A percentile compares a stretch with the other conserved stretches of the same genome.
phyloP scores from a whole-genome alignment of 2,888 invertebrate genomes.

The Lordiphosa fenestrarum region DNA sequence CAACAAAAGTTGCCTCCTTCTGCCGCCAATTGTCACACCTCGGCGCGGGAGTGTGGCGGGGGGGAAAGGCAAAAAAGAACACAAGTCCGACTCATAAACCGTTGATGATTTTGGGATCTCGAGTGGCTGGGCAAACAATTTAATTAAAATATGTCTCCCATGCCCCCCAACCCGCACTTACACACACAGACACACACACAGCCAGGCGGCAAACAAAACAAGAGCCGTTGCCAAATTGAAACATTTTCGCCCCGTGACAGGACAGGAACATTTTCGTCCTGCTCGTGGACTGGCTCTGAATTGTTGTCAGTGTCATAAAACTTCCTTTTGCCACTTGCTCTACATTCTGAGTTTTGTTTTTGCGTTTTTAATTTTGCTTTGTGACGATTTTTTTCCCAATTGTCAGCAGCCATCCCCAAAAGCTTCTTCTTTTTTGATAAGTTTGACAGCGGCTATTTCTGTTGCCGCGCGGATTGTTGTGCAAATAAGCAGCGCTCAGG shows the following conservation, averaged over 20 bases:
- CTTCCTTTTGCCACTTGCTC: constrained; percentile 74
- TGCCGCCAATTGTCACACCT: too few species aligned
- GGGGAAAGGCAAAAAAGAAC: constrained; percentile 6
- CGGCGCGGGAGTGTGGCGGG: neutral
- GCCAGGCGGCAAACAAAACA: constrained; percentile 29
- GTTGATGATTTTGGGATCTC: constrained; percentile 24
- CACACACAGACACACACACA: constrained; percentile 6
- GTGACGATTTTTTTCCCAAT: constrained; percentile 60
- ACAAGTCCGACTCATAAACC: constrained; percentile 22
- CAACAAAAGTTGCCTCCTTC: too few species aligned
- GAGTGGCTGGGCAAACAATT: constrained; percentile 51
- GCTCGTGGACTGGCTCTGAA: constrained; percentile 2
- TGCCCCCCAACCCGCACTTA: neutral
- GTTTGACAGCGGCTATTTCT: constrained; percentile 69
- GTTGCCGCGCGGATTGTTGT: constrained; percentile 47
- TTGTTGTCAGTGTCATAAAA: constrained; percentile 66
- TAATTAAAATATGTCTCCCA: constrained; percentile 62
- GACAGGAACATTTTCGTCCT: constrained; percentile 20
- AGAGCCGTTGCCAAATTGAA: constrained; percentile 66
- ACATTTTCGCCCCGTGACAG: constrained; percentile 53
- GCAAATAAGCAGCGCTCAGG: constrained; percentile 71
- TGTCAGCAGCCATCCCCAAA: constrained; percentile 19
- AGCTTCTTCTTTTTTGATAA: constrained; percentile 59
- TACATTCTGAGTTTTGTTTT: constrained; percentile 63
- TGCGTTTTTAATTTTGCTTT: constrained; percentile 71